phyloP scores from a whole-genome alignment of 2,888 invertebrate species.

The Mesoligia furuncula region DNA sequence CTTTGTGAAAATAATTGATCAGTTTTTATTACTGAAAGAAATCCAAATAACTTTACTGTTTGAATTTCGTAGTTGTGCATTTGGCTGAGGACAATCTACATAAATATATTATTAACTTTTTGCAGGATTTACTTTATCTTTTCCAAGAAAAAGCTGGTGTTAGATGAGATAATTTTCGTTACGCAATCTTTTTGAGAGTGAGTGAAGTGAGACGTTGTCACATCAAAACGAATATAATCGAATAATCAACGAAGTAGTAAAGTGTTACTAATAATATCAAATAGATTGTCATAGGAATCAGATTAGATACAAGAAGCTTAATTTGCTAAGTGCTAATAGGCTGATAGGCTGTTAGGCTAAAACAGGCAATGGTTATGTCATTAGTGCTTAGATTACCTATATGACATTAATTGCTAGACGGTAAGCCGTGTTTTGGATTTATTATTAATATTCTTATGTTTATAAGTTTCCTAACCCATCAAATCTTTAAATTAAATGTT shows the following conservation, averaged over 20 bases:
- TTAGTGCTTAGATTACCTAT: constrained; percentile 1
- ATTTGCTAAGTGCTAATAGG: constrained; percentile 6
- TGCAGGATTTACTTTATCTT: background rate
- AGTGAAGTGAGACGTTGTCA: background rate
- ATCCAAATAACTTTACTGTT: background rate
- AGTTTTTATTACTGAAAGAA: background rate
- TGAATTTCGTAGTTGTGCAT: background rate
- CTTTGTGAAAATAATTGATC: background rate
- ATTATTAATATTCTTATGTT: background rate
- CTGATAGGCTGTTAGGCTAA: background rate
- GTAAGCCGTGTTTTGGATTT: background rate
- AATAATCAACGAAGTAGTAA: background rate
- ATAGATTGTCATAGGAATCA: constrained; percentile 1
- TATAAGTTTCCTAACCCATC: background rate
- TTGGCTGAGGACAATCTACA: background rate
- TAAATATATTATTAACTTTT: background rate
- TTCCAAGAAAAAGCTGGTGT: background rate
- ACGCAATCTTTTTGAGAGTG: background rate
- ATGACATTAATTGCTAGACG: background rate
- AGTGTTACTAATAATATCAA: constrained; percentile 12
- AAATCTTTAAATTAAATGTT: background rate
- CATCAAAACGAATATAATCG: background rate
- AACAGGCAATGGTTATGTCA: constrained; percentile 6
- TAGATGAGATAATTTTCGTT: background rate
- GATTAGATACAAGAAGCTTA: constrained; percentile 9